Base-by-base conservation (phyloP, 2,113 vertebrate genomes). In the Felis catus region DNA sequence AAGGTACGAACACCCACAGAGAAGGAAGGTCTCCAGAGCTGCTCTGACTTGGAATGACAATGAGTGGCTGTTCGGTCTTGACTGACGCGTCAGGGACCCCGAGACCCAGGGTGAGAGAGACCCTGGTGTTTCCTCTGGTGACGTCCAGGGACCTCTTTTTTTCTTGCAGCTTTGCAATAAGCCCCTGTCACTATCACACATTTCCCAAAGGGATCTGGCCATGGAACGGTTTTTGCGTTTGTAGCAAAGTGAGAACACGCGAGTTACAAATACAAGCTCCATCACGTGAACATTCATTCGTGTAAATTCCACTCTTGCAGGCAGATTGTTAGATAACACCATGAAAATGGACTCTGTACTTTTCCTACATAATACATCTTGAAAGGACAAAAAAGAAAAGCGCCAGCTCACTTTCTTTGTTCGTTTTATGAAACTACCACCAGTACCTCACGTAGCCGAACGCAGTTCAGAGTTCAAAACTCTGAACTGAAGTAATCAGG, bases 21-120 rank as follows among this genome's bases (percentile, higher is more conserved):
- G 65, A 25, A 36, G 89, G 51, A 61, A 25, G 29, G 45, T n/a
- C 61, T 76, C 80, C 48, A 15, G 81, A 79, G 70, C 81, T 45
- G 68, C 68, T 91, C 61, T 33, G 73, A 48, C n/a, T 39, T 79
- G 41, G 31, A 66, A 31, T 0, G 39, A 82, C 74, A 19, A 15
- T 18, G 29, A 73, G 29, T 2, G 10, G 45, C 85, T 89, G 53
- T 21, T 33, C 8, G 0, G 39, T 53, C 79, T 39, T 86, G 48
- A 66, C 25, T 0, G 10, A 51, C 45, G 14, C 4, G 4, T 0
- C 11, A 7, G 1, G 9, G 29, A 31, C 48, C 76, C 66, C 4
- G 7, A 65, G 73, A 85, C 39, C 63, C 66, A 11, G 8, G 36
- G 39, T 8, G 21, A 45, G 45, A 45, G 1, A 45, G 45, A 45